These are phyloP conservation scores for Ochotona curzoniae DNA, from an alignment of 2,113 vertebrate species.

Conservation along the genomic window DNA sequence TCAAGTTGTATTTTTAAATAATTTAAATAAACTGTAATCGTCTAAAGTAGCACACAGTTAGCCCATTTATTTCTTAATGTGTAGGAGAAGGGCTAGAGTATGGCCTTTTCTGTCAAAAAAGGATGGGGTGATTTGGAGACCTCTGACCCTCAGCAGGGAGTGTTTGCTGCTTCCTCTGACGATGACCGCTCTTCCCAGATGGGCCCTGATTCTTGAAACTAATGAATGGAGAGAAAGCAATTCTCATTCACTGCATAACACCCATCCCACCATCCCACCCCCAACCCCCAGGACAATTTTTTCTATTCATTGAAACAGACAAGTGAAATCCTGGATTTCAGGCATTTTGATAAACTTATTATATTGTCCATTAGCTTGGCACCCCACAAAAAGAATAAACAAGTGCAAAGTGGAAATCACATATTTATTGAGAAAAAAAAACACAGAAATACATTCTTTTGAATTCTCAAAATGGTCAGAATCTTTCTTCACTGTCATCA, in stretches of 20 bases:
- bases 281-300: neutral
- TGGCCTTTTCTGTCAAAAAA: constrained; percentile 2
- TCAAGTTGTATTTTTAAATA: too few relatives aligned
- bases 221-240: neutral
- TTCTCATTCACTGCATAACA: neutral
- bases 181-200: neutral
- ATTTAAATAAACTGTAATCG: too few relatives aligned
- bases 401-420: neutral
- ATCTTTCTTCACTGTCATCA: neutral
- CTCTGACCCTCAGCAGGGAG: constrained; percentile 55
- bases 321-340: neutral
- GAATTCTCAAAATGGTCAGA: neutral
- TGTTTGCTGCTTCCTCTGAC: constrained; percentile 36
- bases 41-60: too few relatives aligned
- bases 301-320: neutral
- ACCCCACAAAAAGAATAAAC: neutral
- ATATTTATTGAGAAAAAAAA: neutral
- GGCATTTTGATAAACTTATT: neutral
- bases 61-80: too few relatives aligned
- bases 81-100: too few relatives aligned
- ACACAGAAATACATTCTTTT: neutral
- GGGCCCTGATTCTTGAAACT: constrained; percentile 10
- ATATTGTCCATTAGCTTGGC: neutral
- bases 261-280: neutral
- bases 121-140: constrained; percentile 60